Percentiles rank a stretch among this genome's conserved stretches.
Conservation (phyloP, 2,113 vertebrate species). For the Fukomys damarensis region DNA sequence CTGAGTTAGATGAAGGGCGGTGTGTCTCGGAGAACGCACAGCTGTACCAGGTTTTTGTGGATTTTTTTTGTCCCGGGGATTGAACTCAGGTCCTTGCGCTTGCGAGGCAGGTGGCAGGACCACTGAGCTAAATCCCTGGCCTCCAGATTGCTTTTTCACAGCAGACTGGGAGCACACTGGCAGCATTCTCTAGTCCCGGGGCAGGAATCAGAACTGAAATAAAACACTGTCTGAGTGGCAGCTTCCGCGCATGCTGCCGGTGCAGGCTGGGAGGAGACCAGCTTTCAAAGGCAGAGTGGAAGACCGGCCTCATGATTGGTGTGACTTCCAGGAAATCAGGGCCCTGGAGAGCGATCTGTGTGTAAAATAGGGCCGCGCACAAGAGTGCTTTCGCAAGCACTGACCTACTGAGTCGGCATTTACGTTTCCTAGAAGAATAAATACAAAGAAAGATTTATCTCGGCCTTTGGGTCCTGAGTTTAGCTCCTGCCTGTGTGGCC, state of each 20-base stretch:
- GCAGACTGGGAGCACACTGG: background rate
- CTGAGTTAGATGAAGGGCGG: background rate
- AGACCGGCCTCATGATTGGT: background rate
- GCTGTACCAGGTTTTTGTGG: no score
- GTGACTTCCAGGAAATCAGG: background rate
- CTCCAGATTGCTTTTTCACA: background rate
- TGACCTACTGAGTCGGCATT: background rate
- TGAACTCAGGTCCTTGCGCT: no score
- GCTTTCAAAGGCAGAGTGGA: background rate
- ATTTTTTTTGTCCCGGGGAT: no score
- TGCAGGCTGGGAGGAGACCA: background rate
- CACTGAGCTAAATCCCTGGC: no score
- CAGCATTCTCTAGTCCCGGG: background rate
- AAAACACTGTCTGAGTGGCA: background rate
- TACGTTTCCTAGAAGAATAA: slow-evolving; percentile 31
- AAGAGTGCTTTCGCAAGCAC: background rate
- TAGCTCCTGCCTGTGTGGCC: background rate
- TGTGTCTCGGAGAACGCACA: background rate
- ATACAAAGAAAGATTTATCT: slow-evolving; percentile 14
- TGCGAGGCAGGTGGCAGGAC: no score
- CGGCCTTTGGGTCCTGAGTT: background rate
- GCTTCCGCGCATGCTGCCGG: background rate
- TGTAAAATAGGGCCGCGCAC: background rate
- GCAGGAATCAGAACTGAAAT: slow-evolving; percentile 37
- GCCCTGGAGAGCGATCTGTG: background rate